phyloP scores from a whole-genome alignment of 2,888 invertebrate species.

The Hoplodrina blanda region DNA sequence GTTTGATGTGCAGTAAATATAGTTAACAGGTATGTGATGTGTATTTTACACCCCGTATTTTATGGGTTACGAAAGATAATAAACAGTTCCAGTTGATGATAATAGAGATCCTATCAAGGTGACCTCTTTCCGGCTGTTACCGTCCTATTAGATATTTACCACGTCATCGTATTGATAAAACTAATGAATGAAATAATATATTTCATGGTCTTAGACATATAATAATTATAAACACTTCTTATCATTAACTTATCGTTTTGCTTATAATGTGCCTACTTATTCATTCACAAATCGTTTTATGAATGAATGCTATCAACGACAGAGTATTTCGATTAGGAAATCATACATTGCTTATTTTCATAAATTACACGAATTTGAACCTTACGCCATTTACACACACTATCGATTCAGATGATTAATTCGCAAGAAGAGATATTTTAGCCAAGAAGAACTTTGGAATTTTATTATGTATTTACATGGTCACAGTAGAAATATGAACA shows the following conservation, averaged over 20 bases:
- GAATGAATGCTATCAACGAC: neutral
- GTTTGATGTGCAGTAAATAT: too few relatives aligned
- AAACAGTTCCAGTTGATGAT: neutral
- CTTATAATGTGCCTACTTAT: neutral
- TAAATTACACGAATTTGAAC: too few relatives aligned
- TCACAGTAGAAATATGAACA: neutral
- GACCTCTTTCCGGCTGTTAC: neutral
- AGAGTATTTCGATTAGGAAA: too few relatives aligned
- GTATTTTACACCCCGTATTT: too few relatives aligned
- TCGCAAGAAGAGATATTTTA: too few relatives aligned
- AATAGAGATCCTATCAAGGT: neutral
- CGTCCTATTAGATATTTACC: neutral
- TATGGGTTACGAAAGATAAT: neutral
- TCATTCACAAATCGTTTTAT: neutral
- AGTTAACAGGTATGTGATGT: too few relatives aligned
- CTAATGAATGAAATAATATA: constrained; percentile 18
- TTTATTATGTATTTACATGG: neutral
- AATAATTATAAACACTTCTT: constrained; percentile 11
- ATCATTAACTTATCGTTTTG: constrained; percentile 10
- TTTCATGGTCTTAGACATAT: neutral
- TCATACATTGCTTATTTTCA: too few relatives aligned
- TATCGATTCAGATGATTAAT: too few relatives aligned
- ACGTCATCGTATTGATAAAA: neutral
- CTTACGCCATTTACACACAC: too few relatives aligned
- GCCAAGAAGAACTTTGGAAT: too few relatives aligned